A percentile compares a stretch with the other conserved stretches of the same genome.
Conservation (phyloP, 2,888 invertebrate genomes). For the Globia sparganii region DNA sequence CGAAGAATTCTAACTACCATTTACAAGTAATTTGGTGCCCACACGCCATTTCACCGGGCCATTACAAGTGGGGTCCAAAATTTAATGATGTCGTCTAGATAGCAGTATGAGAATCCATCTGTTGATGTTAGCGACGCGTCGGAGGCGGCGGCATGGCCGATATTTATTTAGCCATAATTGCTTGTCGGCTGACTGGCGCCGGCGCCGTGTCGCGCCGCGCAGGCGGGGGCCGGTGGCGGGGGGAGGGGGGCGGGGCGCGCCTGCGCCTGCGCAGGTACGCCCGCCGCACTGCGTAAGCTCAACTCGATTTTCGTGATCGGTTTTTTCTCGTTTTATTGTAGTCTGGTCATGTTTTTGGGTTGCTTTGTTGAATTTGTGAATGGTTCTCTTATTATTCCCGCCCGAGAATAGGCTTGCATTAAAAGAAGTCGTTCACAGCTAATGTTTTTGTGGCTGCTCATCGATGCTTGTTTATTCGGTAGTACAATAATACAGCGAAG, state of each 20-base stretch:
- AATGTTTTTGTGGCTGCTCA: constrained; percentile 66
- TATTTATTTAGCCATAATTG: constrained; percentile 91
- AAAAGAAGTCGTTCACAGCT: constrained; percentile 73
- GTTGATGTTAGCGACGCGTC: constrained; percentile 83
- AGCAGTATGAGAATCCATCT: constrained; percentile 84
- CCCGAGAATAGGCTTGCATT: constrained; percentile 72
- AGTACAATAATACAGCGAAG: constrained; percentile 46
- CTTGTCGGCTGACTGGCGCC: constrained; percentile 89
- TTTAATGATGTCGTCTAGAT: constrained; percentile 87
- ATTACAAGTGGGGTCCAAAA: constrained; percentile 80
- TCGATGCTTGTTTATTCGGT: constrained; percentile 62
- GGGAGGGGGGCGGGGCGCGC: constrained; percentile 63
- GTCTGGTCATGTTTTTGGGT: constrained; percentile 86
- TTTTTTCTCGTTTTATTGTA: constrained; percentile 84
- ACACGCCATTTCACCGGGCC: constrained; percentile 79
- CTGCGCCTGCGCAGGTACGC: constrained; percentile 84
- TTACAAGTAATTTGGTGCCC: constrained; percentile 80
- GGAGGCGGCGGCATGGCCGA: constrained; percentile 87
- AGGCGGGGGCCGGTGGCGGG: constrained; percentile 62
- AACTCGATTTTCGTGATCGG: constrained; percentile 88
- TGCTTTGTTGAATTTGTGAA: constrained; percentile 89
- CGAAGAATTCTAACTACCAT: constrained; percentile 76
- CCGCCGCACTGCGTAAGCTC: constrained; percentile 84
- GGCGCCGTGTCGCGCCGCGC: constrained; percentile 87
- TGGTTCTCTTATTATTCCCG: constrained; percentile 77